Evolutionary conservation across 2,113 vertebrate genomes (phyloP), one percentile per base, ranked within the genome.

Genomic region (Nibea albiflora): DNA sequence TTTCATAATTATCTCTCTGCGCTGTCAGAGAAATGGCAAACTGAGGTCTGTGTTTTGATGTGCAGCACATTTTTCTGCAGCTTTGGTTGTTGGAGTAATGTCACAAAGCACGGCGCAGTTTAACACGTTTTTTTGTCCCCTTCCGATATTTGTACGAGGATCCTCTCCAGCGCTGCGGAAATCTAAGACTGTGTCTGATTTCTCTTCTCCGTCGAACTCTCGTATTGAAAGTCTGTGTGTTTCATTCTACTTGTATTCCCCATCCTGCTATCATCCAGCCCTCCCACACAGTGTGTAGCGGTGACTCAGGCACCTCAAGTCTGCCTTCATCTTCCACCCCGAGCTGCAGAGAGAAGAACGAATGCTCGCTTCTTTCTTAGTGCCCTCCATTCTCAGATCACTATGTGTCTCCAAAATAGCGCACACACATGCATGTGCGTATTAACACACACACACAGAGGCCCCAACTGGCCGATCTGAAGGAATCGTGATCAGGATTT

Each of bases 271-370:
- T 74, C 76, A 78, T 83, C 47, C 80, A 76, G 76, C 20, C 61
- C 84, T 87, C 89, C 88, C 67, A 86, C 88, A 86, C 87, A 78
- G 35, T n/a, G 47, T 57, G 76, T 24, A 79, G 65, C 20, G 67
- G 80, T 90, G 90, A 89, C 75, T 89, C 88, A 88, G 74, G 73
- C 78, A 62, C 80, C 84, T 82, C 44, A 11, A 78, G 82, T 76
- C 69, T 84, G 84, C 69, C 72, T 76, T 77, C 73, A 85, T 89
- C 81, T 58, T 64, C 74, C 56, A 68, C 16, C 42, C 66, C 1
- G 10, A 85, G 70, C 78, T 75, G 84, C 68, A 76, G 24, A 68
- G 22, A 68, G 31, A 74, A 64, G 7, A 60, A 80, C 6, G 1
- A 20, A 54, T 57, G 44, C 17, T 58, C 1, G 4, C 44, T 46